phyloP scores from a whole-genome alignment of 2,113 vertebrate genomes.

The Brachypodius melanocephalos region DNA sequence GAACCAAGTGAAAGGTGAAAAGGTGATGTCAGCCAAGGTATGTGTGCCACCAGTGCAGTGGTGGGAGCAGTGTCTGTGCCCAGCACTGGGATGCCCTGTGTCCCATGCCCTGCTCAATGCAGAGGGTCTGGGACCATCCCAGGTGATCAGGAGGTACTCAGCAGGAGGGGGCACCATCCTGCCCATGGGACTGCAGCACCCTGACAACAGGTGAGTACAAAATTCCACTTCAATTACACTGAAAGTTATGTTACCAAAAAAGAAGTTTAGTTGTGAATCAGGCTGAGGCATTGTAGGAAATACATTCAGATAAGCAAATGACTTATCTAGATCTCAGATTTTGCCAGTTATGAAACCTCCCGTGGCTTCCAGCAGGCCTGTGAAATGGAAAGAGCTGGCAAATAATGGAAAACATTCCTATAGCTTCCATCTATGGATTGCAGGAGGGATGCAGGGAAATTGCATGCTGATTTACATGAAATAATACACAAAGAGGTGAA shows the following conservation, averaged over 20 bases:
- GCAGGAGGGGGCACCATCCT: fast-evolving
- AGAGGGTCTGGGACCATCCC: background rate
- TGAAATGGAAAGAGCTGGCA: background rate
- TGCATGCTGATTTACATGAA: background rate
- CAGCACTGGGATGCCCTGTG: fast-evolving
- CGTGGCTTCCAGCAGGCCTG: background rate
- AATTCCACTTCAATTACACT: fast-evolving
- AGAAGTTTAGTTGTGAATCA: background rate
- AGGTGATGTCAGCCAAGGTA: background rate
- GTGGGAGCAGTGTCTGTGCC: background rate
- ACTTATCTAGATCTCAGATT: background rate
- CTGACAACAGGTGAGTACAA: background rate
- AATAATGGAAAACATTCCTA: background rate
- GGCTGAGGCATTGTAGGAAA: background rate
- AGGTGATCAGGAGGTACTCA: fast-evolving
- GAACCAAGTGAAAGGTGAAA: background rate
- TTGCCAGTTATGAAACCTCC: background rate
- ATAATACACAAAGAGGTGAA: background rate
- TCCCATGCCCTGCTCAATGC: fast-evolving
- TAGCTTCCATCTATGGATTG: background rate
- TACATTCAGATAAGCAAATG: background rate
- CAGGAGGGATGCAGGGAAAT: background rate
- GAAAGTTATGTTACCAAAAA: background rate
- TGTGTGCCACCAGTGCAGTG: background rate
- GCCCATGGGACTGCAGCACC: background rate